Conservation (phyloP, 2,888 invertebrate species). For the Buathra laborator region DNA sequence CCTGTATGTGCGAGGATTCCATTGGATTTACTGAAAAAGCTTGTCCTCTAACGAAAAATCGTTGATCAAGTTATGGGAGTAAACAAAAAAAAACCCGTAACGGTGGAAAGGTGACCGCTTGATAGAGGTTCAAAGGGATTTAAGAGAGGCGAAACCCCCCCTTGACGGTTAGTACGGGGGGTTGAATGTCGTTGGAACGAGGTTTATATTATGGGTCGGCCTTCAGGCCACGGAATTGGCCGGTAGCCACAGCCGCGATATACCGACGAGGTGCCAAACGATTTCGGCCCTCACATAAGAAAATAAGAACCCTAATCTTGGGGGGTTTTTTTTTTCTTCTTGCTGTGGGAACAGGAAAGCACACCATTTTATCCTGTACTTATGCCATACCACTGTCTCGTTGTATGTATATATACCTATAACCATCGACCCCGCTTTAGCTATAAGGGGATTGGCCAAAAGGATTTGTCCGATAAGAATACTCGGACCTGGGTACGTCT, state of each 20-base stretch:
- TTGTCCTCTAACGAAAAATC: background rate
- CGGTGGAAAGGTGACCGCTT: background rate
- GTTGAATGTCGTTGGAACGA: slow-evolving; percentile 7
- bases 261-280: slow-evolving; percentile 68
- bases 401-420: slow-evolving; percentile 32
- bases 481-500: slow-evolving; percentile 26
- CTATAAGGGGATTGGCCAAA: slow-evolving; percentile 67
- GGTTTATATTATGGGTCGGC: slow-evolving; percentile 24
- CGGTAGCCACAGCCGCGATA: slow-evolving; percentile 54
- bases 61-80: slow-evolving; percentile 10
- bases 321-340: slow-evolving; percentile 30
- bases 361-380: slow-evolving; percentile 53
- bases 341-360: slow-evolving; percentile 30
- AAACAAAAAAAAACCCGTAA: slow-evolving; percentile 5
- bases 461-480: slow-evolving; percentile 70
- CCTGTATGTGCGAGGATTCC: background rate
- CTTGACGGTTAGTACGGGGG: background rate
- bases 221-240: slow-evolving; percentile 28
- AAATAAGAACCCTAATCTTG: slow-evolving; percentile 71
- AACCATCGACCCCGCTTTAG: slow-evolving; percentile 3
- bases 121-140: slow-evolving; percentile 20
- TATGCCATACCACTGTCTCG: background rate
- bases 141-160: slow-evolving; percentile 14
- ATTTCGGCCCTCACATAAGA: slow-evolving; percentile 68
- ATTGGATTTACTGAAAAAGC: background rate